A percentile compares a stretch with the other conserved stretches of the same genome.
Conservation (phyloP, 2,888 invertebrate genomes). For the Zaprionus bogoriensis region DNA sequence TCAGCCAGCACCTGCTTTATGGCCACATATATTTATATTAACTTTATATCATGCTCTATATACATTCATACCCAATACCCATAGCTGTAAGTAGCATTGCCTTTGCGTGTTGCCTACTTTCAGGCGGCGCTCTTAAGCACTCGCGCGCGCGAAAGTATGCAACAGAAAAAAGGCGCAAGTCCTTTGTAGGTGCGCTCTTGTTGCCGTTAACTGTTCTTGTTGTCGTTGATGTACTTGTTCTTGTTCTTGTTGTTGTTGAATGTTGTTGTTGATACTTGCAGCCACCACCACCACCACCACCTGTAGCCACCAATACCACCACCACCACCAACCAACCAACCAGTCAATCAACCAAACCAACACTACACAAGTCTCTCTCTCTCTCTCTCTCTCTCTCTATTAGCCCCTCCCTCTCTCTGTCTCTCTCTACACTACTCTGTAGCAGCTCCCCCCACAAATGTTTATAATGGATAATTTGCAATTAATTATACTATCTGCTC, state of each 20-base stretch:
- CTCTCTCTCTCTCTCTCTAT: conserved; percentile 30
- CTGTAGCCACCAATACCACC: conserved; percentile 47
- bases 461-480: conserved; percentile 48
- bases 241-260: conserved; percentile 58
- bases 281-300: conserved; percentile 25
- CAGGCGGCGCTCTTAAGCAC: too few relatives aligned
- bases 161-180: too few relatives aligned
- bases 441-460: conserved; percentile 21
- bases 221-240: conserved; percentile 64
- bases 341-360: conserved; percentile 37
- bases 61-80: too few relatives aligned
- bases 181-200: too few relatives aligned
- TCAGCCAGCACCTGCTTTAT: too few relatives aligned
- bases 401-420: too few relatives aligned
- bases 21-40: too few relatives aligned
- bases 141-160: too few relatives aligned
- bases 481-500: conserved; percentile 60
- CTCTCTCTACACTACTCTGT: conserved; percentile 13
- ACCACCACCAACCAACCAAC: conserved; percentile 41
- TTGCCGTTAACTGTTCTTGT: conserved; percentile 47
- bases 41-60: too few relatives aligned
- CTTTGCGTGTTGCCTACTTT: too few relatives aligned
- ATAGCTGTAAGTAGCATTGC: too few relatives aligned
- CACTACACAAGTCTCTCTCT: conserved; percentile 37
- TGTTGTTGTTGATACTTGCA: conserved; percentile 55